Conservation (phyloP, 2,113 vertebrate genomes). For the Scatophagus argus region DNA sequence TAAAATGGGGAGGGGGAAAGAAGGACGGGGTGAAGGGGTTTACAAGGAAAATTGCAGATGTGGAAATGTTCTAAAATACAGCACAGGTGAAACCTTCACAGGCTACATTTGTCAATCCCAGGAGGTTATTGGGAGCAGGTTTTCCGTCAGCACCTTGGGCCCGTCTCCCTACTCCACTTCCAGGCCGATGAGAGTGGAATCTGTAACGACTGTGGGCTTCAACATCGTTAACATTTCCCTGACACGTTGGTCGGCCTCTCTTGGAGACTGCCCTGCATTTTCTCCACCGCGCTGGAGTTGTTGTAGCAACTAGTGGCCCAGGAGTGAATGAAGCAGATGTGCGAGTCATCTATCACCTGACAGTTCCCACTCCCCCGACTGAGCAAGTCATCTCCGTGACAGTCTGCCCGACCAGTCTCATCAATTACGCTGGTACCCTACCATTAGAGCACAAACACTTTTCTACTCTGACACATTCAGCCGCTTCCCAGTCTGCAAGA, state of each 20-base stretch:
- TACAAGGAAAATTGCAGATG: slow-evolving; percentile 17
- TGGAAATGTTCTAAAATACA: slow-evolving; percentile 31
- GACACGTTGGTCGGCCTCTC: slow-evolving; percentile 85
- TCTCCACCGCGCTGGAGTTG: slow-evolving; percentile 85
- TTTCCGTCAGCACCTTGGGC: slow-evolving; percentile 71
- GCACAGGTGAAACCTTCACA: slow-evolving; percentile 68
- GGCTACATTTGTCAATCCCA: slow-evolving; percentile 52
- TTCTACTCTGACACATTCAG: slow-evolving; percentile 73
- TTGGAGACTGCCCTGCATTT: slow-evolving; percentile 89
- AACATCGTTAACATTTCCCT: slow-evolving; percentile 90
- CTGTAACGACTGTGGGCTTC: slow-evolving; percentile 84
- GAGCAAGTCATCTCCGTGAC: slow-evolving; percentile 91
- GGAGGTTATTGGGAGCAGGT: slow-evolving; percentile 66
- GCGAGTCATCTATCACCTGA: slow-evolving; percentile 89
- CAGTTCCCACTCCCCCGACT: slow-evolving; percentile 84
- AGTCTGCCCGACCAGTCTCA: slow-evolving; percentile 78
- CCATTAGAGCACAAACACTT: slow-evolving; percentile 79
- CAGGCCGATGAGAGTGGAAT: slow-evolving; percentile 79
- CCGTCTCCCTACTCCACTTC: slow-evolving; percentile 62
- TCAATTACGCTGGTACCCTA: slow-evolving; percentile 81
- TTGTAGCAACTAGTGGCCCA: slow-evolving; percentile 90
- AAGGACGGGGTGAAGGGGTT: background rate
- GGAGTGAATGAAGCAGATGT: slow-evolving; percentile 91
- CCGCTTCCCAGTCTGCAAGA: slow-evolving; percentile 75
- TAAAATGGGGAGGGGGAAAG: background rate